Base-by-base conservation (phyloP, 2,797 vertebrate species). In the Stomatorhinus walkeri region DNA sequence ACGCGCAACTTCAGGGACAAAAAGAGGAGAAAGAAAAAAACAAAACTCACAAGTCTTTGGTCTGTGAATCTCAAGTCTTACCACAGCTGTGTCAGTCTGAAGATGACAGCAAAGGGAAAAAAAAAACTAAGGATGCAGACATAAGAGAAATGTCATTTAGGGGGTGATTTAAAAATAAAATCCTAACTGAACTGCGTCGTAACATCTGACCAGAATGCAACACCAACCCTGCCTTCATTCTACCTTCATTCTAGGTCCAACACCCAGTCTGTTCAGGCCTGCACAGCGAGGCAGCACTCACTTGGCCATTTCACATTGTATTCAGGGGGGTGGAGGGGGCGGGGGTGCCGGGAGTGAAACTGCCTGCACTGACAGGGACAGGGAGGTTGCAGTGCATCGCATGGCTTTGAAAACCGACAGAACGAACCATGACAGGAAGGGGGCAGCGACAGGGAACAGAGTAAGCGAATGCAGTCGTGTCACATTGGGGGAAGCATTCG, bases 41-140 rank as follows among this genome's bases (percentile, higher is more conserved):
- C 43, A 87, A 1, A 49, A 48, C 59, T 4, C 81, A 89, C 85
- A 3, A 89, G 89, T 89, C 52, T 89, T 92, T 92, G 91, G 92
- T 92, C 91, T 91, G 89, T 72, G 49, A 90, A 90, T 89, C 51
- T 52, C 72, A 90, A 64, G 51, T 85, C 88, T 90, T 81, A 87
- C 52, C 72, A 85, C 85, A 88, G 89, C 87, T 89, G 48, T 72
- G 87, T 48, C 79, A 61, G 56, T 28, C 43, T 49, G 54, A 49
- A 48, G 24, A 49, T 61, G 40, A 36, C 9, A 16, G 19, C 43
- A 28, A 64, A 61, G 10, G 59, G 16, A n/a, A 79, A 8, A 48
- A 48, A 87, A 56, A 36, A 7, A 48, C 28, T 46, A 52, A 87
- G 36, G n/a, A 61, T 12, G 56, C 28, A 36, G 54, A 46, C 6